phyloP scores from a whole-genome alignment of 2,888 invertebrate species.

The Agelastica alni region DNA sequence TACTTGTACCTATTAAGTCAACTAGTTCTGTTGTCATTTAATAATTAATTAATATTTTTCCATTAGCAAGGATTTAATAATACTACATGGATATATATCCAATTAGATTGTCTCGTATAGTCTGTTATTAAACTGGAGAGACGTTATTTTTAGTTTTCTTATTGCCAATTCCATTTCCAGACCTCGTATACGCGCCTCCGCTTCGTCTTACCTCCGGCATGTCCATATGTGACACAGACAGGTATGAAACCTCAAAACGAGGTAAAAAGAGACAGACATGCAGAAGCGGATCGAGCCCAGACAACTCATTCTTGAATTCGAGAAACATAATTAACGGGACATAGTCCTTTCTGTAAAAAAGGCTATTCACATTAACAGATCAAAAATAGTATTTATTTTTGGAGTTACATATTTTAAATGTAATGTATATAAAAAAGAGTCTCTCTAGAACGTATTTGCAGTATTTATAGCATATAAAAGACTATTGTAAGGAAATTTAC shows the following conservation, averaged over 20 bases:
- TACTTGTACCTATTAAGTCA: no score
- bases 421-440: no score
- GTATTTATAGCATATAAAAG: no score
- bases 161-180: slow-evolving; percentile 16
- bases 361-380: no score
- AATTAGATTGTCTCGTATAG: slow-evolving; percentile 3
- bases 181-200: slow-evolving; percentile 17
- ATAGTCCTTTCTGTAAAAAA: no score
- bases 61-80: neutral
- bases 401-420: no score
- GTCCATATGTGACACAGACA: slow-evolving; percentile 31
- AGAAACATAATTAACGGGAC: no score
- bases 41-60: slow-evolving; percentile 4
- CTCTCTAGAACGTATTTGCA: no score
- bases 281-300: slow-evolving; percentile 2
- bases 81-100: neutral
- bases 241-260: slow-evolving; percentile 28
- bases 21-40: neutral
- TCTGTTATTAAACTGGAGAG: slow-evolving; percentile 8
- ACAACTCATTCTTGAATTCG: no score
- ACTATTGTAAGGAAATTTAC: no score
- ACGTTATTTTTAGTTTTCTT: neutral
- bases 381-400: no score
- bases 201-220: slow-evolving; percentile 18
- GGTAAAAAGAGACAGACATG: slow-evolving; percentile 27